Conservation (phyloP, 2,797 vertebrate genomes). For the Premnoplex brunnescens region DNA sequence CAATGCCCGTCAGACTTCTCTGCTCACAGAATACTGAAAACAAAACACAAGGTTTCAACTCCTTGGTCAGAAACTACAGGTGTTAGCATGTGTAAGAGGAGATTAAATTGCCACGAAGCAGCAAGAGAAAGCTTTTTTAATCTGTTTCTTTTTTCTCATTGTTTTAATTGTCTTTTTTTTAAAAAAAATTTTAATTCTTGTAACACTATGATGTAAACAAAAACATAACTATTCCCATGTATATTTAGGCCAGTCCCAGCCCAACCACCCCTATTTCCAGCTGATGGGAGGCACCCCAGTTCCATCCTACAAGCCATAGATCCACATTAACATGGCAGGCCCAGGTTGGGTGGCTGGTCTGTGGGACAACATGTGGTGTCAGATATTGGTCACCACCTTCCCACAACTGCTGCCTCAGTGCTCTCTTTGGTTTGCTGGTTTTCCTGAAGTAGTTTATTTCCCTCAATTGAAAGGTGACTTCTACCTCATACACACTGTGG, state of each 20-base stretch:
- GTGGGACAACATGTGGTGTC: background rate
- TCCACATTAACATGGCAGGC: rapidly evolving
- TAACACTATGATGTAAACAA: background rate
- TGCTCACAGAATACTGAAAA: background rate
- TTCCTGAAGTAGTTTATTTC: background rate
- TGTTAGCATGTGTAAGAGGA: background rate
- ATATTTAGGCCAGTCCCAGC: background rate
- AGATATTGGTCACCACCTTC: background rate
- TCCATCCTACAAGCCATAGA: background rate
- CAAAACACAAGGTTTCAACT: background rate
- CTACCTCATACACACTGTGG: background rate
- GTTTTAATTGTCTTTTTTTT: too few relatives aligned
- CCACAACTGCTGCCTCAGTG: background rate
- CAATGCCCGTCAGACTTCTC: background rate
- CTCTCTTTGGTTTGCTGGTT: background rate
- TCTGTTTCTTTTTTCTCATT: background rate
- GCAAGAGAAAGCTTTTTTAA: background rate
- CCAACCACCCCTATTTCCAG: background rate
- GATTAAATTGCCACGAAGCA: background rate
- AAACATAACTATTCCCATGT: background rate
- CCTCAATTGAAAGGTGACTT: background rate
- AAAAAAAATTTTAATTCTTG: background rate
- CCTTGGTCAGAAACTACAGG: background rate
- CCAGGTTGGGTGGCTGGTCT: background rate
- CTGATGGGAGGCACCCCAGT: background rate